Conservation (phyloP, 2,888 invertebrate genomes). For the Parasteatoda lunata region DNA sequence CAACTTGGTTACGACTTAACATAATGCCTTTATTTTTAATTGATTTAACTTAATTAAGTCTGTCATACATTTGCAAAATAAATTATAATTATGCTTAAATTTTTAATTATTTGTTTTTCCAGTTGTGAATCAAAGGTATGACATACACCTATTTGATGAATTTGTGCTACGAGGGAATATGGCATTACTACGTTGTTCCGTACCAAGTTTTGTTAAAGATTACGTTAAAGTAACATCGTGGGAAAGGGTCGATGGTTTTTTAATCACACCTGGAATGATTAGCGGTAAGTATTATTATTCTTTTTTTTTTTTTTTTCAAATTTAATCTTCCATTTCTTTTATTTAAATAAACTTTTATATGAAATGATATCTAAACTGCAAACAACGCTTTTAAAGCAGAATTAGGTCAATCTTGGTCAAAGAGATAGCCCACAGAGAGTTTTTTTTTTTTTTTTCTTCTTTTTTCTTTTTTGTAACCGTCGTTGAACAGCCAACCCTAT, state of each 20-base stretch:
- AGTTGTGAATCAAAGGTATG: slow-evolving; percentile 63
- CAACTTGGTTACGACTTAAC: too few relatives aligned
- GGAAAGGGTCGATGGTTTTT: slow-evolving; percentile 67
- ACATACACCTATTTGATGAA: slow-evolving; percentile 68
- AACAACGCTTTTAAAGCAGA: too few relatives aligned
- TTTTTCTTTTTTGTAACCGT: too few relatives aligned
- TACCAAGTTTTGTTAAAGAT: slow-evolving; percentile 64
- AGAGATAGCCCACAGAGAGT: too few relatives aligned
- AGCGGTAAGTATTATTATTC: slow-evolving; percentile 41
- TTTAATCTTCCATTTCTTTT: neutral
- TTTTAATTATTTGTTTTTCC: slow-evolving; percentile 1
- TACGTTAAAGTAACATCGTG: slow-evolving; percentile 61
- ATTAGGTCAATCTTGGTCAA: too few relatives aligned
- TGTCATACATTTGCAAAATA: too few relatives aligned
- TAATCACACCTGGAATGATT: slow-evolving; percentile 61
- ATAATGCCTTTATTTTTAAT: too few relatives aligned
- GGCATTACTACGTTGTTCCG: slow-evolving; percentile 67
- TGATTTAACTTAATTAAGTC: too few relatives aligned
- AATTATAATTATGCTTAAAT: too few relatives aligned
- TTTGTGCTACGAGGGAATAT: slow-evolving; percentile 69
- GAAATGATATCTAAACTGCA: too few relatives aligned
- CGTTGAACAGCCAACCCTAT: too few relatives aligned
- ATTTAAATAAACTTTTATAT: neutral
- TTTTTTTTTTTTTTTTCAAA: neutral
- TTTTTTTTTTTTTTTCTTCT: too few relatives aligned